Evolutionary conservation across 2,113 vertebrate genomes (phyloP).

Genomic region (Physeter macrocephalus): DNA sequence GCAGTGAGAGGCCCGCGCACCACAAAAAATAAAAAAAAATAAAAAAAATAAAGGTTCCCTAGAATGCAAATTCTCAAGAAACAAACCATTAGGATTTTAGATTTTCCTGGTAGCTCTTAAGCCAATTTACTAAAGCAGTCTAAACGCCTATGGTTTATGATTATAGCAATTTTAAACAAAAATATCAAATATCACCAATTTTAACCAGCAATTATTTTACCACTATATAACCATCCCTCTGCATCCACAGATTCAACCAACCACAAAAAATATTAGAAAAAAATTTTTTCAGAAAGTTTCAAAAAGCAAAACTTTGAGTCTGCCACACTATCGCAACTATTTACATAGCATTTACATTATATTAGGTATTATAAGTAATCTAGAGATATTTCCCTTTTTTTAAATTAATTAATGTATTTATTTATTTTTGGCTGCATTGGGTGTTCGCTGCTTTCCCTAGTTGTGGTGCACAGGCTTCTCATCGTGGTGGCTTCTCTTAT

Average conservation of each 20-base stretch:
- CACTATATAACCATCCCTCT: neutral
- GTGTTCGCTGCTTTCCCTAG: too few relatives aligned
- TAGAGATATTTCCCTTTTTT: neutral
- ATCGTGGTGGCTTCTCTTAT: too few relatives aligned
- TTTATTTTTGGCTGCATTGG: too few relatives aligned
- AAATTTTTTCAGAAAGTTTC: neutral
- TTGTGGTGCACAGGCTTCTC: too few relatives aligned
- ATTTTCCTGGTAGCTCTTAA: neutral
- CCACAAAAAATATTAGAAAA: neutral
- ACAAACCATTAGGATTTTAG: neutral
- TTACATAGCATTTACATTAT: neutral
- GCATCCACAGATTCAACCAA: neutral
- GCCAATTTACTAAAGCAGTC: neutral
- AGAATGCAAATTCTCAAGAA: conserved; percentile 22
- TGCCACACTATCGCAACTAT: neutral
- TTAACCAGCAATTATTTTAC: neutral
- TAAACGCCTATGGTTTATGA: neutral
- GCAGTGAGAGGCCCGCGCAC: too few relatives aligned
- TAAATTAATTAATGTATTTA: too few relatives aligned
- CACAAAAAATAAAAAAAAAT: too few relatives aligned
- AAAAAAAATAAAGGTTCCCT: neutral
- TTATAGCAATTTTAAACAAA: conserved; percentile 27
- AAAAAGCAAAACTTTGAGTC: neutral
- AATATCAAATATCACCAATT: neutral
- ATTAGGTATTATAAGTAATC: neutral